Conservation (phyloP, 1,140 invertebrate species). For the Sesamia nonagrioides region DNA sequence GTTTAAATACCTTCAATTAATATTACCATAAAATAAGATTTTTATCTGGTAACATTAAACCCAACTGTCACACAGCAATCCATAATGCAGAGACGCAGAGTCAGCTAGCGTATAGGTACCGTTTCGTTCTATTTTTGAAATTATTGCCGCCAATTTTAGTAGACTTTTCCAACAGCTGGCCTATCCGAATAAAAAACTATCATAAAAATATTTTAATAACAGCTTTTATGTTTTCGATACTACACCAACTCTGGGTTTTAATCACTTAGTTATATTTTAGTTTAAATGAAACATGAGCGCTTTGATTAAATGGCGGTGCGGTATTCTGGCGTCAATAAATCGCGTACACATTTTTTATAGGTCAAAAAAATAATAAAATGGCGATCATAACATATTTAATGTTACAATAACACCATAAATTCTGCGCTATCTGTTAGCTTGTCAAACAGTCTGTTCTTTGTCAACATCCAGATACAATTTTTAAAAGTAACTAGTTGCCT, state of each 20-base stretch:
- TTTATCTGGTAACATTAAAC: background rate
- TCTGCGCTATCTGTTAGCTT: conserved; percentile 21
- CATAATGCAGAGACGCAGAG: background rate
- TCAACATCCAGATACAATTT: conserved; percentile 45
- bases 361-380: background rate
- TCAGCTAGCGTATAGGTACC: background rate
- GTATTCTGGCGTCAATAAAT: conserved; percentile 12
- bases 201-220: conserved; percentile 1
- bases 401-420: conserved; percentile 43
- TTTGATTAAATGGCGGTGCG: background rate
- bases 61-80: background rate
- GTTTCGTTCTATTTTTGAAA: background rate
- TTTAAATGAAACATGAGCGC: background rate
- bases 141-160: background rate
- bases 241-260: background rate
- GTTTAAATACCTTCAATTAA: too few relatives aligned
- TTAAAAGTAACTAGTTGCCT: conserved; percentile 29
- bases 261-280: background rate
- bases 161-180: background rate
- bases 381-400: conserved; percentile 10
- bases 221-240: background rate
- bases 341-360: background rate
- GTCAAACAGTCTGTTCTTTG: conserved; percentile 46
- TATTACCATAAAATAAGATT: background rate
- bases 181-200: background rate